phyloP scores from a whole-genome alignment of 92 coral and sea anemone genomes.

The Phenganax subtilis region DNA sequence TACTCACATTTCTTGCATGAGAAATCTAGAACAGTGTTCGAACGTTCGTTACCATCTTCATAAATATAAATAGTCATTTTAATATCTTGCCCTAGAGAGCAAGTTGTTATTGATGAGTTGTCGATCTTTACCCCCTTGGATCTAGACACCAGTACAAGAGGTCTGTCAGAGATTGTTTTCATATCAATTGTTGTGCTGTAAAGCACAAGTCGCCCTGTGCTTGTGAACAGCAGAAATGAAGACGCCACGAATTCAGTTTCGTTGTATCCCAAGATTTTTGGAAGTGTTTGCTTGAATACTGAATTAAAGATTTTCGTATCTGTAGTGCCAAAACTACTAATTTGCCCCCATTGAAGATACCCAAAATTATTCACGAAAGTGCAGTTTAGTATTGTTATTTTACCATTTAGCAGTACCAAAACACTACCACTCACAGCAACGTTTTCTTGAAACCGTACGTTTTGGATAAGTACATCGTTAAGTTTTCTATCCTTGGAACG shows the following conservation, averaged over 20 bases:
- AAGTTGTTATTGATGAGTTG: constrained; percentile 32
- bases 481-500: constrained; percentile 35
- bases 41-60: not conserved
- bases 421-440: constrained; percentile 62
- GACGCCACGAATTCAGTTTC: not conserved
- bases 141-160: constrained; percentile 33
- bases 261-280: not conserved
- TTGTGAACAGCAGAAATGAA: constrained; percentile 34
- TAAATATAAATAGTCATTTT: constrained; percentile 19
- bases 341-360: constrained; percentile 23
- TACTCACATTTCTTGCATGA: constrained; percentile 47
- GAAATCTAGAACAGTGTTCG: constrained; percentile 48
- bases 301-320: constrained; percentile 16
- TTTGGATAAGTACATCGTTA: constrained; percentile 35
- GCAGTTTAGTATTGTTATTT: constrained; percentile 47
- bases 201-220: constrained; percentile 35
- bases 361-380: constrained; percentile 61
- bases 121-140: constrained; percentile 32
- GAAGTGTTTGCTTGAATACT: constrained; percentile 32
- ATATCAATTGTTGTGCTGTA: constrained; percentile 35
- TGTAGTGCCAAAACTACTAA: constrained; percentile 7
- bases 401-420: constrained; percentile 47
- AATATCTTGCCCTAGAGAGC: constrained; percentile 37
- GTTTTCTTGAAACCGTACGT: constrained; percentile 54
- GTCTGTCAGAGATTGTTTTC: not conserved